Conservation (phyloP, 1,140 invertebrate genomes). For the silkworm (Bombyx mori) region DNA sequence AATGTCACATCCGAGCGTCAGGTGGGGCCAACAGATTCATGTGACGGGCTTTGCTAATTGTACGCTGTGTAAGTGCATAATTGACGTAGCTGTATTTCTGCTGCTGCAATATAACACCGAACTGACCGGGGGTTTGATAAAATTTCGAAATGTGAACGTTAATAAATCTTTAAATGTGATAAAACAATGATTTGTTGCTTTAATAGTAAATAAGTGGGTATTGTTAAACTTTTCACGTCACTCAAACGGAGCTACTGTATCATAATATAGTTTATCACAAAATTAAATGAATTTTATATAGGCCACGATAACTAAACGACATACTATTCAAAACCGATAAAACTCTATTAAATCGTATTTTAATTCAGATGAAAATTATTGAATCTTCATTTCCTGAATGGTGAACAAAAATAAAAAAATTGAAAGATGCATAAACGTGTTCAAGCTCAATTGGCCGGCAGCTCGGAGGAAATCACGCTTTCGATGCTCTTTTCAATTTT, state of each 20-base stretch:
- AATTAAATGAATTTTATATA: neutral
- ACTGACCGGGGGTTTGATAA: too few relatives aligned
- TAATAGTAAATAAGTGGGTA: too few relatives aligned
- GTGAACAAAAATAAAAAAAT: constrained; percentile 22
- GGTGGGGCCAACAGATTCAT: constrained; percentile 44
- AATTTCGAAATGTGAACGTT: too few relatives aligned
- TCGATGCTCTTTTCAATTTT: constrained; percentile 24
- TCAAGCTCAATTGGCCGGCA: constrained; percentile 26
- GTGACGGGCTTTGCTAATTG: constrained; percentile 46
- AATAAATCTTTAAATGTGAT: too few relatives aligned
- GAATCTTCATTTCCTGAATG: constrained; percentile 21
- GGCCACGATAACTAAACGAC: neutral
- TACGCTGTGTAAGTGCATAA: constrained; percentile 48
- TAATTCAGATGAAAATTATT: constrained; percentile 12
- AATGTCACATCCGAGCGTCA: constrained; percentile 40
- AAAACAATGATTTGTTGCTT: too few relatives aligned
- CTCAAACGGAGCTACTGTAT: too few relatives aligned
- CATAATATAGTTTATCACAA: too few relatives aligned
- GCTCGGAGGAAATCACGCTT: constrained; percentile 21
- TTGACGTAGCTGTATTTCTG: constrained; percentile 23
- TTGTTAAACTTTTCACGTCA: too few relatives aligned
- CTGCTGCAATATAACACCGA: too few relatives aligned
- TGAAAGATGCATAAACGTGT: constrained; percentile 29
- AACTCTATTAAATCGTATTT: constrained; percentile 1
- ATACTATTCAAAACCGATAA: neutral